These are phyloP conservation scores for Spinus olivaceus DNA, from an alignment of 2,797 vertebrate genomes.

Conservation along the genomic window DNA sequence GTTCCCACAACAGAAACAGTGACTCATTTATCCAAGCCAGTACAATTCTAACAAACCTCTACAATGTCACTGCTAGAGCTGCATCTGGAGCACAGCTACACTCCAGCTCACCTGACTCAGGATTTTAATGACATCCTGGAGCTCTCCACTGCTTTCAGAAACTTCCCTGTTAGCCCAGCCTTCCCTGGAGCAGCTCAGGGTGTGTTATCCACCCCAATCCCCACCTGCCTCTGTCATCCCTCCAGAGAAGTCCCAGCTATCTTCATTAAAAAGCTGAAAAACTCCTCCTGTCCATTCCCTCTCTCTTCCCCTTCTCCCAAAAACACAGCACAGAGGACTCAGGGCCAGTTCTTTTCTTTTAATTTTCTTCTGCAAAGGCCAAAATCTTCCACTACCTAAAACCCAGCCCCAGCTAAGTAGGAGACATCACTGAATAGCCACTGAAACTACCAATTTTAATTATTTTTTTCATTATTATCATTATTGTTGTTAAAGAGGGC, in stretches of 20 bases:
- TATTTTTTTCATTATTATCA: neutral
- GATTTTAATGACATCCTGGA: neutral
- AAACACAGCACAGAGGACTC: neutral
- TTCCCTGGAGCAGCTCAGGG: neutral
- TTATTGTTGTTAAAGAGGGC: neutral
- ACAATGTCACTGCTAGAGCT: neutral
- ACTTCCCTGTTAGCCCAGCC: neutral
- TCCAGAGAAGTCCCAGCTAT: neutral
- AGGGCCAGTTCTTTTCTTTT: neutral
- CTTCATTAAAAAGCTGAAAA: neutral
- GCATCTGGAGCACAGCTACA: neutral
- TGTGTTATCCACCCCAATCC: rapidly evolving
- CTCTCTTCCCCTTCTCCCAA: neutral
- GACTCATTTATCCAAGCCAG: neutral
- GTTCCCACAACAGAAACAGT: neutral
- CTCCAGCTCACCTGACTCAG: neutral
- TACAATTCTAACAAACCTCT: neutral
- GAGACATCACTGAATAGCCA: neutral
- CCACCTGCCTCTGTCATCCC: neutral
- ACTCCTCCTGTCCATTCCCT: neutral
- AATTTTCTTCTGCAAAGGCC: neutral
- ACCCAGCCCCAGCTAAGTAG: neutral
- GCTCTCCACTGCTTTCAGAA: neutral
- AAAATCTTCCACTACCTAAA: neutral
- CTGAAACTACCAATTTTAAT: neutral